Evolutionary conservation across 2,113 vertebrate genomes (phyloP), one percentile per base, ranked within the genome.

Genomic region (Talpa occidentalis): DNA sequence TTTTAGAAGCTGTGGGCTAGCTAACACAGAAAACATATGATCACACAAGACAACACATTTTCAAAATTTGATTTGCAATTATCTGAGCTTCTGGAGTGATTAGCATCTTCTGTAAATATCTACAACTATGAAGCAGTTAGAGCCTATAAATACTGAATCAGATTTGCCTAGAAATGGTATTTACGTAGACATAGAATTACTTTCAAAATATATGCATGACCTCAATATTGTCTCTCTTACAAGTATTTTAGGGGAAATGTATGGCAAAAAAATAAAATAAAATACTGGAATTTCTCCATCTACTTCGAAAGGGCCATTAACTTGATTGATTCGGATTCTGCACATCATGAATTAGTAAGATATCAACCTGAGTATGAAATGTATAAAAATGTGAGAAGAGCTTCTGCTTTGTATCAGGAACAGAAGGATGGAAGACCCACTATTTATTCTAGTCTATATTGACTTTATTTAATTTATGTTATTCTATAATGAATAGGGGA

Each of bases 1-100:
- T 37, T 82, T 66, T 44, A 66, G 60, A 82, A 47, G 49, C 60
- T 26, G 44, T 84, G 54, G 62, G 8, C 11, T 24, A 6, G 72
- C 77, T 85, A 72, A 79, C 90, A 90, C 30, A 90, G 81, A 90
- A 69, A 80, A 90, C 42, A 42, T 59, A 81, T 56, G 30, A 54
- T 85, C 47, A 69, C 49, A 59, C 10, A 16, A 28, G 47, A 78
- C 35, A 60, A 78, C 35, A 60, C 5, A 6, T 82, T 60, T 62
- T 49, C 24, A 66, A 86, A 66, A 47, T 72, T 4, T 79, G 66
- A 79, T 80, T 80, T 56, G 37, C 35, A 19, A 73, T 56, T 10
- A 47, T 91, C 73, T 66, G 21, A 80, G 56, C 35, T 86, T 91
- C 47, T 87, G 56, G 22, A 44, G 30, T 82, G 37, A 73, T 59